Evolutionary conservation across 35 echinoderm and acorn worm genomes (phyloP).

Genomic region (Heliocidaris erythrogramma): DNA sequence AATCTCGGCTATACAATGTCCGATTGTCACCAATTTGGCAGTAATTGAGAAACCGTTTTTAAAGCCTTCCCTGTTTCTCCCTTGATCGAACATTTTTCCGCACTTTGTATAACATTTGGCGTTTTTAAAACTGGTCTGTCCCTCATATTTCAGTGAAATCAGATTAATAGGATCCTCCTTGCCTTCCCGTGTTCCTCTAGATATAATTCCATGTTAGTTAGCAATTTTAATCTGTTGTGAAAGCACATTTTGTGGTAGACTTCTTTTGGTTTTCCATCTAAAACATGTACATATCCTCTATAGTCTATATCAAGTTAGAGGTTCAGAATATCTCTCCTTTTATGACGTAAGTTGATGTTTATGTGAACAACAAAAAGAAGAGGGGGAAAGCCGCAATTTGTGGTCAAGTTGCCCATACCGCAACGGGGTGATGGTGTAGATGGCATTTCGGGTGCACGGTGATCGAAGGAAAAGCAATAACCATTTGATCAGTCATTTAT

Average conservation of each 20-base stretch:
- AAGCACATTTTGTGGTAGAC: not conserved
- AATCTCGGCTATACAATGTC: too few relatives aligned
- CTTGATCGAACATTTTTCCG: too few relatives aligned
- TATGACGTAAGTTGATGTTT: not conserved
- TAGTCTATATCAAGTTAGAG: not conserved
- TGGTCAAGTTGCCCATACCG: not conserved
- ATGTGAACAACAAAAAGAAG: not conserved
- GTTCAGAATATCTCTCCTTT: not conserved
- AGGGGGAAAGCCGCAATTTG: not conserved
- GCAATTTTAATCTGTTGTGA: too few relatives aligned
- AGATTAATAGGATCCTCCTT: too few relatives aligned
- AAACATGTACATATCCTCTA: not conserved
- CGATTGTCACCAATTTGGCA: too few relatives aligned
- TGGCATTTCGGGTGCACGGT: not conserved
- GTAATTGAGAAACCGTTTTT: too few relatives aligned
- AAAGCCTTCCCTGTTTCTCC: too few relatives aligned
- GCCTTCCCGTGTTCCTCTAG: not conserved
- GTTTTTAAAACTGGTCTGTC: too few relatives aligned
- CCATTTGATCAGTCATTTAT: conserved; percentile 34
- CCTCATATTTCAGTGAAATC: too few relatives aligned
- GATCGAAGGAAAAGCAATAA: conserved; percentile 30
- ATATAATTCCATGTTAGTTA: not conserved
- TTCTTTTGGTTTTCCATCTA: not conserved
- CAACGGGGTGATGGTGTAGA: not conserved
- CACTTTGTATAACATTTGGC: too few relatives aligned